A percentile compares a stretch with the other conserved stretches of the same genome.
Conservation (phyloP, 2,113 vertebrate genomes). For the Propithecus coquereli region DNA sequence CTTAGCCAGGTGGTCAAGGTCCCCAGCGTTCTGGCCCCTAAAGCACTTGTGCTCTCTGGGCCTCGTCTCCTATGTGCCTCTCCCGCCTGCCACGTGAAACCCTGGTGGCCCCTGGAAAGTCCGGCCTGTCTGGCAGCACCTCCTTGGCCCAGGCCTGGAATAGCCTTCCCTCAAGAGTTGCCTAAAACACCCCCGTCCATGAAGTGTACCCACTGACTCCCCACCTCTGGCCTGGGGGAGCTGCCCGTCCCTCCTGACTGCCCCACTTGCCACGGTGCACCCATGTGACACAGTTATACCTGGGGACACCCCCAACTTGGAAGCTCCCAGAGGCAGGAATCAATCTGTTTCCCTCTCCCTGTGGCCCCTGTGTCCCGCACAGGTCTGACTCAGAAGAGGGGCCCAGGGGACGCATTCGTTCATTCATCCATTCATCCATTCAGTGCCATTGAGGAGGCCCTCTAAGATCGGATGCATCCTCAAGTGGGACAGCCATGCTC, state of each 20-base stretch:
- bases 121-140: neutral
- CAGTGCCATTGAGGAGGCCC: neutral
- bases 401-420: too few relatives aligned
- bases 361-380: rapidly evolving
- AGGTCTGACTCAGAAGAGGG: neutral
- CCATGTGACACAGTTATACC: rapidly evolving
- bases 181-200: neutral
- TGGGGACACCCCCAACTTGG: too few relatives aligned
- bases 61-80: neutral
- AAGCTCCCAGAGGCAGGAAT: neutral
- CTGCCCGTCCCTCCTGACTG: neutral
- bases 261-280: neutral
- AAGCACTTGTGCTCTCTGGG: neutral
- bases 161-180: neutral
- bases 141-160: neutral
- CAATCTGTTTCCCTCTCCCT: neutral
- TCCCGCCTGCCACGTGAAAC: neutral
- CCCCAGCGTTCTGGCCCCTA: neutral
- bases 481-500: neutral
- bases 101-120: neutral
- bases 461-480: neutral
- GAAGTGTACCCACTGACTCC: rapidly evolving
- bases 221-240: neutral
- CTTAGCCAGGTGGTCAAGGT: neutral
- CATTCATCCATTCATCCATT: neutral